phyloP scores from a whole-genome alignment of 2,888 invertebrate genomes.

The Steromphala cineraria region DNA sequence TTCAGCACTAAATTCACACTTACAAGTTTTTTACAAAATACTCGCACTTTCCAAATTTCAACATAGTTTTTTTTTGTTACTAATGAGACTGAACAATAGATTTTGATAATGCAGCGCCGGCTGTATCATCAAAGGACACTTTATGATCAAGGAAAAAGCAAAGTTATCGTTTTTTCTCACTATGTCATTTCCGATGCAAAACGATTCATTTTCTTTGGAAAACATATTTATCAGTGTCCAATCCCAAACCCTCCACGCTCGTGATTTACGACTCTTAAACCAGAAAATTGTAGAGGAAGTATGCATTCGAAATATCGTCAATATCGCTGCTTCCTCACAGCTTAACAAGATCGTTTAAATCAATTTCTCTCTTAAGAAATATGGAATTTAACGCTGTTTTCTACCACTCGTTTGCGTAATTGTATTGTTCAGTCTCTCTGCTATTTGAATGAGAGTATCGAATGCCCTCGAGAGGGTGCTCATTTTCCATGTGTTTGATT shows the following conservation, averaged over 20 bases:
- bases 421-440: neutral
- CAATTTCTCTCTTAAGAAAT: neutral
- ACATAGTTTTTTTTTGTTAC: no score
- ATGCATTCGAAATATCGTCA: neutral
- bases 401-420: neutral
- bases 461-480: neutral
- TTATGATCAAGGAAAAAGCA: no score
- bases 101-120: no score
- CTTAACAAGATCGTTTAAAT: neutral
- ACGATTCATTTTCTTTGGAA: neutral
- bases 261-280: neutral
- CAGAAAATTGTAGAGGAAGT: slow-evolving; percentile 6
- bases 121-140: no score
- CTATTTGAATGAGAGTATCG: neutral
- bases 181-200: neutral
- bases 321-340: neutral
- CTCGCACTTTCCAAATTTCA: no score
- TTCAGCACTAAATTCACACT: no score
- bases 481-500: neutral
- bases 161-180: neutral
- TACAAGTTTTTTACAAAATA: no score
- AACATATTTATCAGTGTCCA: neutral
- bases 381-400: neutral
- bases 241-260: neutral
- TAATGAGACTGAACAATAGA: no score